These are phyloP conservation scores for Engystomops pustulosus DNA, from an alignment of 2,113 vertebrate species.

Conservation along the genomic window DNA sequence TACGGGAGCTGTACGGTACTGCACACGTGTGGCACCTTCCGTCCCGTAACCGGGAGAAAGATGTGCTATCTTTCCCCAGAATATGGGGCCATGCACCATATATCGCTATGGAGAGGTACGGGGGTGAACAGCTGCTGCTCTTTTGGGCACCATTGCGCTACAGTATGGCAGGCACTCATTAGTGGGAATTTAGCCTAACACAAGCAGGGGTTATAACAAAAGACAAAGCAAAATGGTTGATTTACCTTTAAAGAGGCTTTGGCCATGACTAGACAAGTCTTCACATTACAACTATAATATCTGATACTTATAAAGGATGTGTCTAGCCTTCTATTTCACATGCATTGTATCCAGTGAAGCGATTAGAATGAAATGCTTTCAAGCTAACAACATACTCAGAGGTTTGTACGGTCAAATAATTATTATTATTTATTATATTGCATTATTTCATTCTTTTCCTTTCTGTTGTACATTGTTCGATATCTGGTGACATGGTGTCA, in stretches of 20 bases:
- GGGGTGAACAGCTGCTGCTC: no score
- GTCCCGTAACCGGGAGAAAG: no score
- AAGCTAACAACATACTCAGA: not conserved
- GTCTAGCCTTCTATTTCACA: not conserved
- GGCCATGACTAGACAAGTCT: not conserved
- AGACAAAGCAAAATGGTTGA: no score
- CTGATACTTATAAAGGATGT: not conserved
- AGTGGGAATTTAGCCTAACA: no score
- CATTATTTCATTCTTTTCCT: not conserved
- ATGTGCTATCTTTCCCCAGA: no score
- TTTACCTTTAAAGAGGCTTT: not conserved
- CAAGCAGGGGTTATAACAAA: no score
- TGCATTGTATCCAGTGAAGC: not conserved
- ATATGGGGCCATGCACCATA: no score
- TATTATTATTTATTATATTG: conserved; percentile 5
- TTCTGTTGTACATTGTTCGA: conserved; percentile 58
- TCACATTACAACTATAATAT: not conserved
- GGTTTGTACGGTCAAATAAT: not conserved
- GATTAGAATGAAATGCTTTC: not conserved
- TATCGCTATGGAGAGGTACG: no score
- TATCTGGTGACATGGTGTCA: conserved; percentile 66
- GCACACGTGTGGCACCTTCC: no score
- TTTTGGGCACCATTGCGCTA: no score
- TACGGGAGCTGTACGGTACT: no score
- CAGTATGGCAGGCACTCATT: no score